Base-by-base conservation (phyloP, 2,797 vertebrate genomes). In the Catamblyrhynchus diadema region DNA sequence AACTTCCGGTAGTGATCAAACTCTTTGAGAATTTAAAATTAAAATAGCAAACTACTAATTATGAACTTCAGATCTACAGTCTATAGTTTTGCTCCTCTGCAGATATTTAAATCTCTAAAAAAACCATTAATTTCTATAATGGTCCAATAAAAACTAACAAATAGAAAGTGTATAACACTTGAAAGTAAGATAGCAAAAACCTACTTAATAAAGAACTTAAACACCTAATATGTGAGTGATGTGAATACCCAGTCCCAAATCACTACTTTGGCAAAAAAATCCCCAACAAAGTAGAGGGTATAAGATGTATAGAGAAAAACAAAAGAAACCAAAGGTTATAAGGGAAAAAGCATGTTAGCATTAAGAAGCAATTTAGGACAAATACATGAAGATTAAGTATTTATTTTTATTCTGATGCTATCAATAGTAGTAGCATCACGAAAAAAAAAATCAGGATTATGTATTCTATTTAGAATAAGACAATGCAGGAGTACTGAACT, bases 341-440 rank as follows among this genome's bases (percentile, higher is more conserved):
- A 51, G 10, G 9, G 22, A 60, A 81, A 77, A 66, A 48, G 21
- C n/a, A 42, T 3, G 20, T 81, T 57, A 54, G 7, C 27, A 61
- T 79, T 83, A 88, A 78, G 25, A 89, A 85, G 22, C 15, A 74
- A 39, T 71, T 82, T 41, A 83, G 69, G 53, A 78, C 2, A 10
- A 61, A 85, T 50, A 81, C 13, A 72, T 1, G 8, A 88, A 84
- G 62, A 72, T 72, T 64, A 90, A 81, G 14, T 42, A 66, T 66
- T 89, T 33, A 13, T 93, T 57, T 62, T 93, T 75, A 48, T 89
- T 91, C 56, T 85, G 20, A 32, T 59, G 24, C 45, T 87, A 60
- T 80, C 81, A 92, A 56, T 53, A 82, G 33, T 11, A 70, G 48
- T 25, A 82, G 3, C 30, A 74, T 60, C 60, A 59, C 19, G 71